Evolutionary conservation across 2,797 vertebrate species (phyloP), one percentile per base, ranked within the genome.

Genomic region (Petrocephalus schoutedeni): DNA sequence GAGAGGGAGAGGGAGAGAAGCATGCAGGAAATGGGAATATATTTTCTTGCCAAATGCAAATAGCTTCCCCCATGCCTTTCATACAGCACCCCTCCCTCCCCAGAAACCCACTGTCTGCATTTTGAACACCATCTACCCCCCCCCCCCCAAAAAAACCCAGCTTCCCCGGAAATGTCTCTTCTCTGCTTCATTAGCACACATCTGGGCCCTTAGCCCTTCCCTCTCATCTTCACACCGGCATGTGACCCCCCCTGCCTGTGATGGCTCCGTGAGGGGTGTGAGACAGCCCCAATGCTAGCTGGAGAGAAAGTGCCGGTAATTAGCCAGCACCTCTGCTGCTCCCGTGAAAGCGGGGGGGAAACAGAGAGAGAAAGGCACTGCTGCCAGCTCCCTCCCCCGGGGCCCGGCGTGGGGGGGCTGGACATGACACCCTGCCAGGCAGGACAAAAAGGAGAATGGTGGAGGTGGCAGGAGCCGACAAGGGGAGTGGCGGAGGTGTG

Each of bases 271-370:
- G 86, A 87, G 61, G 45, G 91, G 90, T 87, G 91, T 90, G 93
- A 91, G 90, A 94, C 93, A 92, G 93, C 91, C 91, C 92, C 92
- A 92, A 92, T 94, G 94, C 94, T 93, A 94, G 93, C 36, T 74
- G 92, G 92, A 93, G 91, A 94, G 93, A 95, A 94, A 93, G 93
- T 91, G 89, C 91, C 93, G 95, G 95, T 96, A 95, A 94, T 95
- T 96, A 96, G 94, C 95, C 94, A 95, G 94, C 92, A 94, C 92
- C 94, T 91, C 93, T 94, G 95, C 21, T 2, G 61, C 45, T 71
- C 49, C 12, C 9, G 49, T 41, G 57, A 89, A 91, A 91, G 91
- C 10, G 12, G 67, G 67, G 67, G 64, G 64, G 85, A 92, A 91
- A 64, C 59, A 64, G 59, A 64, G 59, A 64, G 59, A 64, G 59